phyloP scores from a whole-genome alignment of 2,113 vertebrate species.

The Diphyllodes magnificus region DNA sequence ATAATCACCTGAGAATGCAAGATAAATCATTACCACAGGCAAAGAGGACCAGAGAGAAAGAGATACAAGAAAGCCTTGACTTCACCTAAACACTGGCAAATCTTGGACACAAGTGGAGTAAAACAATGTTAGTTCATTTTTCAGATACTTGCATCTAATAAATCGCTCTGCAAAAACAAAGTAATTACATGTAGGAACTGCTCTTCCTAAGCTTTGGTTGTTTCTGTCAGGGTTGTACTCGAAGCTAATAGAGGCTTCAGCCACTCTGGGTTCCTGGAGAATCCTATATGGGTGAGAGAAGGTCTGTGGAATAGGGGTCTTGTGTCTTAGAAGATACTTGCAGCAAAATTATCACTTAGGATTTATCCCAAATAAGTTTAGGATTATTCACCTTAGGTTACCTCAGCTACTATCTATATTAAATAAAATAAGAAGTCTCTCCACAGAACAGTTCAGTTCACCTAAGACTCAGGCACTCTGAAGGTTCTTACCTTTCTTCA shows the following conservation, averaged over 20 bases:
- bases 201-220: not conserved
- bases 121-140: not conserved
- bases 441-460: not conserved
- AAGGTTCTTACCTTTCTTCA: not conserved
- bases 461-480: not conserved
- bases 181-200: not conserved
- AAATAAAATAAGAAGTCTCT: not conserved
- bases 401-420: not conserved
- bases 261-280: not conserved
- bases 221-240: not conserved
- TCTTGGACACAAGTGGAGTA: not conserved
- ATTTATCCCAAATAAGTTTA: not conserved
- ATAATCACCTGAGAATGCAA: not conserved
- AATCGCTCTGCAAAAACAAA: not conserved
- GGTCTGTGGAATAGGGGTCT: not conserved
- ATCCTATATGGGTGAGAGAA: not conserved
- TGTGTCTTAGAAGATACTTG: not conserved
- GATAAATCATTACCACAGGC: not conserved
- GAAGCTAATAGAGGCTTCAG: not conserved
- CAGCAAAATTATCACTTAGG: not conserved
- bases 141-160: not conserved
- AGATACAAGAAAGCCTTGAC: not conserved
- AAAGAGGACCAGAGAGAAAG: not conserved
- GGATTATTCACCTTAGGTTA: not conserved
- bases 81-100: not conserved